Evolutionary conservation across 2,113 vertebrate genomes (phyloP).

Genomic region (Thunnus thynnus): DNA sequence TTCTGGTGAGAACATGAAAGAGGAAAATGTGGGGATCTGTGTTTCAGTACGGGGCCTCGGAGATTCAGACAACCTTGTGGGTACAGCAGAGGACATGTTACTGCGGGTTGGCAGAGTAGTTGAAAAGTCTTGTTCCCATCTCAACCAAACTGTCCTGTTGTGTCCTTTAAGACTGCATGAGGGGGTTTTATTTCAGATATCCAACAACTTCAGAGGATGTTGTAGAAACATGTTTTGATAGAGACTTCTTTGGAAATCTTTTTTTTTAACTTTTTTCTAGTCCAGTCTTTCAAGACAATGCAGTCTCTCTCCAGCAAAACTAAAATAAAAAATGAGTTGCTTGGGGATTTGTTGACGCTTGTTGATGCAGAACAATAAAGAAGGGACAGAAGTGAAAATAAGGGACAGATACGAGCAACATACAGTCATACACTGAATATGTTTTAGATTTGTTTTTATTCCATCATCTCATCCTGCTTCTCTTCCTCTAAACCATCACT

Average conservation of each 20-base stretch:
- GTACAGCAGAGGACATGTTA: constrained; percentile 9
- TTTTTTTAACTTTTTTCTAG: background rate
- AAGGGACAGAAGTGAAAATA: background rate
- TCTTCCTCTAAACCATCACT: background rate
- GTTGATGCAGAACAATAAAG: constrained; percentile 4
- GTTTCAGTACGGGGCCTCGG: background rate
- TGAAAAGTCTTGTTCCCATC: background rate
- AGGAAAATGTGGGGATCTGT: background rate
- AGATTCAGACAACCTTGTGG: background rate
- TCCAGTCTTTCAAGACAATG: too few species aligned
- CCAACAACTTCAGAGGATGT: background rate
- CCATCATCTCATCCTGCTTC: background rate
- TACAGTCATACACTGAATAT: too few species aligned
- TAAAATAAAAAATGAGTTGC: background rate
- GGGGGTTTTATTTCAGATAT: background rate
- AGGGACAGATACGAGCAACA: background rate
- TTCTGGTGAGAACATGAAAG: background rate
- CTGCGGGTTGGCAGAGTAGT: background rate
- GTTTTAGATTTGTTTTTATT: background rate
- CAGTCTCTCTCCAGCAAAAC: background rate
- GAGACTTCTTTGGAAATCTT: background rate
- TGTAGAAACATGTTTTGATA: background rate
- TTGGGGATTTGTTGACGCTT: background rate
- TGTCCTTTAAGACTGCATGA: constrained; percentile 2
- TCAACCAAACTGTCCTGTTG: background rate